Evolutionary conservation across 2,797 vertebrate genomes (phyloP), one percentile per base, ranked within the genome.

Genomic region (Nasua narica): DNA sequence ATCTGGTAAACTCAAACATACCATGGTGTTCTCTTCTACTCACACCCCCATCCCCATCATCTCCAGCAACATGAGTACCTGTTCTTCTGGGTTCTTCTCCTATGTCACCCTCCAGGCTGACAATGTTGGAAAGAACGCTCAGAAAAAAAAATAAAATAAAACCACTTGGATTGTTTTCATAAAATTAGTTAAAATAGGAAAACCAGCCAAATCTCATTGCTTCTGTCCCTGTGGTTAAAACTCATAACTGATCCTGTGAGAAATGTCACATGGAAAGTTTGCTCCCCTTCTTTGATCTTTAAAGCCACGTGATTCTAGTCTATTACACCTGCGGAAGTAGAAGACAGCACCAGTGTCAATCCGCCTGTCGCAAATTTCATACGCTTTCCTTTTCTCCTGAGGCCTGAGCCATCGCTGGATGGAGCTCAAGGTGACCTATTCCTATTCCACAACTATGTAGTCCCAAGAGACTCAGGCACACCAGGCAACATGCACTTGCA

Each of bases 131-230:
- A 15, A 56, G 19, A 83, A 62, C 9, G 56, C 29, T 65, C 21
- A 56, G 23, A 50, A 90, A 91, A 54, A 37, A 13, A 74, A 74
- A 65, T 37, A 46, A 72, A 92, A n/a, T 27, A 29, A 94, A 84
- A 79, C 3, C 19, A 60, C 29, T 62, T 78, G 7, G 1, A 5
- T 40, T 46, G 5, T 85, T 76, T 78, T 79, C 43, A 65, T 46
- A 91, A 88, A 96, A 94, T 23, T 74, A 48, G 16, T 77, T 90
- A 23, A 90, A 82, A 86, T 82, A 48, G 13, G 13, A 76, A 90
- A 76, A 82, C 29, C 56, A 70, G 48, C 46, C 85, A 95, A 88
- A 69, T n/a, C 4, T 78, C 58, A 70, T 60, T 25, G 7, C 25
- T 40, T 52, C 50, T 84, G n/a, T 58, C 67, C 40, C 37, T 86